Evolutionary conservation across 2,888 invertebrate genomes (phyloP).

Genomic region (Xestia rhomboidea): DNA sequence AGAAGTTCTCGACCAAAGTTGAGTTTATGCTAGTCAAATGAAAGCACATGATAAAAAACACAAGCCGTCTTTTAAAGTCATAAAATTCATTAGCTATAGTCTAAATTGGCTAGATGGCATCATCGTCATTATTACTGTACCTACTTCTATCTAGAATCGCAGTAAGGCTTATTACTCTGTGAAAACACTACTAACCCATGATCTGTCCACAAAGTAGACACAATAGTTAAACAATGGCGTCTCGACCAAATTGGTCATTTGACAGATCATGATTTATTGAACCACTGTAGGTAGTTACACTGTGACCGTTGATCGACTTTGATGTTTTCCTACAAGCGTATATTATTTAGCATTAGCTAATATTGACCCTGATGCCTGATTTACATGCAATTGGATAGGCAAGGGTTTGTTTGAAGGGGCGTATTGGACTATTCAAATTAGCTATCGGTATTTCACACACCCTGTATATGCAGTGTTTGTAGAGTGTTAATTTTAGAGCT

Average conservation of each 20-base stretch:
- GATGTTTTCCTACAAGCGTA: constrained; percentile 42
- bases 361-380: constrained; percentile 44
- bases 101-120: background rate
- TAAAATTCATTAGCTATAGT: background rate
- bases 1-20: background rate
- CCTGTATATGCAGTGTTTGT: background rate
- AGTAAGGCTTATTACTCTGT: background rate
- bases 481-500: background rate
- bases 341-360: constrained; percentile 33
- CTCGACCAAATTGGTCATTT: too few relatives aligned
- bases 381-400: constrained; percentile 40
- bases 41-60: background rate
- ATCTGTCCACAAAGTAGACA: too few relatives aligned
- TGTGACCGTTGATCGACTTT: constrained; percentile 53
- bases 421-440: constrained; percentile 39
- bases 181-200: background rate
- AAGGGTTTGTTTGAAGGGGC: constrained; percentile 47
- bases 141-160: background rate
- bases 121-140: background rate
- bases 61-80: background rate
- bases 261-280: too few relatives aligned
- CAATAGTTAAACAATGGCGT: too few relatives aligned
- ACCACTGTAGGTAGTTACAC: background rate
- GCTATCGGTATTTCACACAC: constrained; percentile 25
- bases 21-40: background rate